Evolutionary conservation across 1,140 invertebrate genomes (phyloP), one percentile per base, ranked within the genome.

Genomic region (Aphelenchoides avenae): DNA sequence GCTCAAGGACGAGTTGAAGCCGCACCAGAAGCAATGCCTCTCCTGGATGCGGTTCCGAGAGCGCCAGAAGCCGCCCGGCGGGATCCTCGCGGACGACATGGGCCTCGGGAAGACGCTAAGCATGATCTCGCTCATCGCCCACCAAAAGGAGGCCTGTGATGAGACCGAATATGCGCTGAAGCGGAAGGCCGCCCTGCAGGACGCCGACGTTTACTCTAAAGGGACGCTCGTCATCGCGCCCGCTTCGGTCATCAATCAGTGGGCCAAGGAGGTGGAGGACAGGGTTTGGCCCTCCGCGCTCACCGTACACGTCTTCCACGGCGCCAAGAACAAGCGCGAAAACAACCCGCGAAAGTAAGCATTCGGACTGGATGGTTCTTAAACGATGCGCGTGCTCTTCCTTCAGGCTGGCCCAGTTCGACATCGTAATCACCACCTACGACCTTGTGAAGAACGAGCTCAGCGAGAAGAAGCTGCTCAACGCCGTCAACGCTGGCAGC

Each of bases 11-110:
- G 57, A 65, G 9, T 78, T 96, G 2, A 88, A 92, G 87, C 77
- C 82, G 1, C 90, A 95, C 80, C 91, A 95, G 77, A 82, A 84
- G 64, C 84, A 88, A 68, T 91, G 88, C 2, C 78, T 95, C 0
- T 83, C 86, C 6, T 96, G 91, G 91, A 79, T 95, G 49, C 57
- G 83, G 0, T 94, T 89, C 89, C 79, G 91, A 43, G 91, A 95
- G 78, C 80, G 80, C 5, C 86, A 91, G 77, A 82, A 82, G 59
- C 89, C 90, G 0, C 71, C 83, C 39, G 90, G 89, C 5, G 89
- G 89, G 48, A 80, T 80, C 58, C 61, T 80, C n/a, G 79, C 89
- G 47, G 90, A 94, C 81, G 91, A 94, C 75, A 95, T 94, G 91
- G 91, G 91, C 26, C 71, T 83, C 0, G 89, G 88, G 0, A 94